Percentiles rank a stretch among this genome's conserved stretches.
Evolutionary conservation across 2,888 invertebrate genomes (phyloP).

Genomic region (Cephus rjabovi): DNA sequence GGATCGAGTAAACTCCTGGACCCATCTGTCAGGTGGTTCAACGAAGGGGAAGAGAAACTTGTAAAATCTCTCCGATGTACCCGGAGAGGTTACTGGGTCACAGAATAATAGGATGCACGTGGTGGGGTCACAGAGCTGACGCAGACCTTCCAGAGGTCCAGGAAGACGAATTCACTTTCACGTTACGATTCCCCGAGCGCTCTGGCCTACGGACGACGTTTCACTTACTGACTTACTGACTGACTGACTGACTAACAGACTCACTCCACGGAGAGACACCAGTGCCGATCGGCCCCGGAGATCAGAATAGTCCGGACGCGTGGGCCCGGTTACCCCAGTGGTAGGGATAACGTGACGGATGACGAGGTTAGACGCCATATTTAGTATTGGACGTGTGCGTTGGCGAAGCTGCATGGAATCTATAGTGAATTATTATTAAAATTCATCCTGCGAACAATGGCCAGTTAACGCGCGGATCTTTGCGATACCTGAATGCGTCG

Average conservation of each 20-base stretch:
- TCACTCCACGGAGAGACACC: background rate
- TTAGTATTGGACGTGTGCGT: slow-evolving; percentile 45
- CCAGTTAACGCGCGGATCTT: background rate
- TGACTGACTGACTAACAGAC: slow-evolving; percentile 8
- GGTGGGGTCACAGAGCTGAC: slow-evolving; percentile 30
- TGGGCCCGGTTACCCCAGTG: slow-evolving; percentile 13
- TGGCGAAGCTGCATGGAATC: background rate
- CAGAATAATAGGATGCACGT: slow-evolving; percentile 43
- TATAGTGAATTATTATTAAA: background rate
- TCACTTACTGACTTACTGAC: slow-evolving; percentile 12
- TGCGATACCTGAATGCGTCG: background rate
- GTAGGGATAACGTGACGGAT: slow-evolving; percentile 42
- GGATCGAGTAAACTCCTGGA: background rate
- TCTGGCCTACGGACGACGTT: slow-evolving; percentile 15
- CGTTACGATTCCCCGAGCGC: background rate
- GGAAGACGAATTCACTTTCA: background rate
- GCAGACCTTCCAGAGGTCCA: background rate
- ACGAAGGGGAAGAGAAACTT: background rate
- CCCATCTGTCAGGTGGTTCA: background rate
- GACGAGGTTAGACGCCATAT: slow-evolving; percentile 53
- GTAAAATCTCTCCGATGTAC: slow-evolving; percentile 10
- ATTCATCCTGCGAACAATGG: background rate
- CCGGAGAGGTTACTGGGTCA: slow-evolving; percentile 41
- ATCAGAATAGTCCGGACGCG: slow-evolving; percentile 22
- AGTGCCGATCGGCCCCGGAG: slow-evolving; percentile 10